phyloP scores from a whole-genome alignment of 2,888 invertebrate genomes.

The Plebejus anna region DNA sequence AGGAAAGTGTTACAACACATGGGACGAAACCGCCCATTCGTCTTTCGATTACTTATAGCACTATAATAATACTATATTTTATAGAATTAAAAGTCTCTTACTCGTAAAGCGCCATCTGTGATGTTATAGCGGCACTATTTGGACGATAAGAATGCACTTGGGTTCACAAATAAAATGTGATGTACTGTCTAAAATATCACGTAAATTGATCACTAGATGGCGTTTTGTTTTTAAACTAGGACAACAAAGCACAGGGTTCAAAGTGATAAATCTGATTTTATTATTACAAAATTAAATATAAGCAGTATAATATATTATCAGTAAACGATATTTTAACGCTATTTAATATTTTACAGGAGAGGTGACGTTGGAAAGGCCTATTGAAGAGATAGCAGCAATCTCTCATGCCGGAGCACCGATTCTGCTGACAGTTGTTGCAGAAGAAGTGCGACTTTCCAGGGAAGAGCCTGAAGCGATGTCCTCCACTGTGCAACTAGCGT shows the following conservation, averaged over 20 bases:
- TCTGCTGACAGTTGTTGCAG: slow-evolving; percentile 90
- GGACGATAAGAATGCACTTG: neutral
- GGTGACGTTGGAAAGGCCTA: slow-evolving; percentile 80
- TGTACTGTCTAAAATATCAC: neutral
- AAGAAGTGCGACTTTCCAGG: slow-evolving; percentile 87
- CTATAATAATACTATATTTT: no score
- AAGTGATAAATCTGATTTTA: no score
- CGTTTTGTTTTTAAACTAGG: neutral
- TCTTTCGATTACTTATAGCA: no score
- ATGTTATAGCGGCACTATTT: neutral
- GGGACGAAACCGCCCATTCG: no score
- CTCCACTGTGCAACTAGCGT: slow-evolving; percentile 89
- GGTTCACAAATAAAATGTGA: no score
- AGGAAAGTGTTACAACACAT: no score
- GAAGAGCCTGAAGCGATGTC: slow-evolving; percentile 89
- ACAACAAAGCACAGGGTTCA: no score
- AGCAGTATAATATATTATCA: no score
- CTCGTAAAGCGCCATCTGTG: neutral
- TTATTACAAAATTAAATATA: no score
- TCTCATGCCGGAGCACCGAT: slow-evolving; percentile 92
- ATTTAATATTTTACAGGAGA: slow-evolving; percentile 57
- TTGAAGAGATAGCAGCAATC: slow-evolving; percentile 89
- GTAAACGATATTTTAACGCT: neutral
- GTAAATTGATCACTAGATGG: neutral
- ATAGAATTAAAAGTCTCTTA: no score